Percentiles rank a stretch among this genome's conserved stretches.
Conservation (phyloP, 2,797 vertebrate genomes). For the Cygnus olor region DNA sequence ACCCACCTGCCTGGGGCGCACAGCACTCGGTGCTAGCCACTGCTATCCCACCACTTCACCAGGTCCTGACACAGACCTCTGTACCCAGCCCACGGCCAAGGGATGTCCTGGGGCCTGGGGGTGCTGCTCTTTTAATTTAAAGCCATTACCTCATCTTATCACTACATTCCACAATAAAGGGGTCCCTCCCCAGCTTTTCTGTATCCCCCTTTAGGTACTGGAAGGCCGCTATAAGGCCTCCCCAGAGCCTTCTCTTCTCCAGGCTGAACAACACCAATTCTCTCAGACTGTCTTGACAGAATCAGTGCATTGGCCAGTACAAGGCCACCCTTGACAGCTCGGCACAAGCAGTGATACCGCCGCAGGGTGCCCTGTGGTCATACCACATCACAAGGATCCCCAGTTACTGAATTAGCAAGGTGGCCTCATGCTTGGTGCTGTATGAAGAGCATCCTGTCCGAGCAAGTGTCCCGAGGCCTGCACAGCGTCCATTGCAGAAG, state of each 20-base stretch:
- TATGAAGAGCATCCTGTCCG: not conserved
- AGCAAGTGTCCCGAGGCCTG: not conserved
- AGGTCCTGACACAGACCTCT: not conserved
- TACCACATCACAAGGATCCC: not conserved
- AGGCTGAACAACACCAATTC: too few species aligned
- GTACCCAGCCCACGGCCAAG: not conserved
- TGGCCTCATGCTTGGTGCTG: not conserved
- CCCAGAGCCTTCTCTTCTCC: too few species aligned
- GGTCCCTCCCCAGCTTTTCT: too few species aligned
- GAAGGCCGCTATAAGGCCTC: too few species aligned
- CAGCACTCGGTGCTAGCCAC: not conserved
- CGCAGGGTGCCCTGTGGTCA: not conserved
- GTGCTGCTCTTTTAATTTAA: too few species aligned
- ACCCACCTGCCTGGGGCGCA: not conserved
- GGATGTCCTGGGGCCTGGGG: too few species aligned
- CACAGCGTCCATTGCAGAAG: fast-evolving
- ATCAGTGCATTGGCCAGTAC: not conserved
- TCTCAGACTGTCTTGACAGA: too few species aligned
- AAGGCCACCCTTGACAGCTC: not conserved
- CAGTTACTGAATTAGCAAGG: not conserved
- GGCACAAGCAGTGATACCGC: not conserved
- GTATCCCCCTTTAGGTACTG: too few species aligned
- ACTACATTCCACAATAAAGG: too few species aligned
- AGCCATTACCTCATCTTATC: too few species aligned
- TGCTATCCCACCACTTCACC: not conserved